Evolutionary conservation across 2,113 vertebrate genomes (phyloP).

Genomic region (Taxidea taxus): DNA sequence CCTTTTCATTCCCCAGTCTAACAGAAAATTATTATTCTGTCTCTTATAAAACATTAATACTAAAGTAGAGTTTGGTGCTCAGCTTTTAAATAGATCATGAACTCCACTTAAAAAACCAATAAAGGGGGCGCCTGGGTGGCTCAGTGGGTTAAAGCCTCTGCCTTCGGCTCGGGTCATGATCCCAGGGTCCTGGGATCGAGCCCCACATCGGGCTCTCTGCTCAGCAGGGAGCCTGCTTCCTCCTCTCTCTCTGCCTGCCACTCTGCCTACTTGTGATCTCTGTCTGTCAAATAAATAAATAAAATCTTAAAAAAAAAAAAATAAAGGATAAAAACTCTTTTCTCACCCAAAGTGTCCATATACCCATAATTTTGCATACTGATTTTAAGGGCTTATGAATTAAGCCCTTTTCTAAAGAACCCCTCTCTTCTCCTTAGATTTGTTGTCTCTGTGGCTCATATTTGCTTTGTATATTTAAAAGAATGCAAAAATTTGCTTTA

Average conservation of each 20-base stretch:
- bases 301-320: no score
- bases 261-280: no score
- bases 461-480: background rate
- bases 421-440: background rate
- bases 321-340: background rate
- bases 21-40: background rate
- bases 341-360: background rate
- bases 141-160: no score
- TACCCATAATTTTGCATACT: background rate
- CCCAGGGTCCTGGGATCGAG: no score
- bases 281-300: no score
- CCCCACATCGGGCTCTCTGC: no score
- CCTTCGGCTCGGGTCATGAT: no score
- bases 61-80: background rate
- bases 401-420: background rate
- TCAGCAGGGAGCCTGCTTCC: no score
- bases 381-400: background rate
- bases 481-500: background rate
- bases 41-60: constrained; percentile 31
- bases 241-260: no score
- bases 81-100: background rate
- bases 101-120: background rate
- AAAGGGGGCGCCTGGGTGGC: no score
- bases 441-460: background rate
- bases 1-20: background rate